phyloP scores from a whole-genome alignment of 2,888 invertebrate species.

The Ethmia dodecea region DNA sequence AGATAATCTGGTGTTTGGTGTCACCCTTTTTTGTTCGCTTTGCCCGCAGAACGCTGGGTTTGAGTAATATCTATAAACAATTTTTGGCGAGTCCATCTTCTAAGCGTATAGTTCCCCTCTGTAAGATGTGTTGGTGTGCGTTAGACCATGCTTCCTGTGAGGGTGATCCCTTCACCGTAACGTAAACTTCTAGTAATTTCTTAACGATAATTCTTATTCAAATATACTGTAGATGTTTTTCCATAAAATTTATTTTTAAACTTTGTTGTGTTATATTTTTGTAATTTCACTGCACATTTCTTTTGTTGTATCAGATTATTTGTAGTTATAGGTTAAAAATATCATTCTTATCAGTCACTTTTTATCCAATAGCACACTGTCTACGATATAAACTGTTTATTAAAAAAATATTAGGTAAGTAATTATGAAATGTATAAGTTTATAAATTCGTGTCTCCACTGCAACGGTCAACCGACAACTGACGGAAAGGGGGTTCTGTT shows the following conservation, averaged over 20 bases:
- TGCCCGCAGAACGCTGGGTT: constrained; percentile 89
- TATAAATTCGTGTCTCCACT: constrained; percentile 31
- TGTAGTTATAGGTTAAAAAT: too few relatives aligned
- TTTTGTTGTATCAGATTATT: too few relatives aligned
- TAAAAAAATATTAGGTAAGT: too few relatives aligned
- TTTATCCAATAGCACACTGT: too few relatives aligned
- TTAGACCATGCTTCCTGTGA: constrained; percentile 42
- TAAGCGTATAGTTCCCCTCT: constrained; percentile 42
- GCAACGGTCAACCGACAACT: constrained; percentile 61
- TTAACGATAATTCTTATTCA: neutral
- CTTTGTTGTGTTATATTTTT: too few relatives aligned
- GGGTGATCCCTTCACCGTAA: constrained; percentile 44
- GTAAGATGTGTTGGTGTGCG: constrained; percentile 8
- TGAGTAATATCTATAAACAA: constrained; percentile 82
- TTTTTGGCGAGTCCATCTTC: constrained; percentile 69
- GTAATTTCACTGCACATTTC: too few relatives aligned
- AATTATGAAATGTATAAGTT: too few relatives aligned
- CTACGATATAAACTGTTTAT: too few relatives aligned
- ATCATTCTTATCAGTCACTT: too few relatives aligned
- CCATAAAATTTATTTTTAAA: too few relatives aligned
- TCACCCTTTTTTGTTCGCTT: constrained; percentile 78
- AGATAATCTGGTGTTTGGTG: constrained; percentile 51
- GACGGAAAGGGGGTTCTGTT: constrained; percentile 36
- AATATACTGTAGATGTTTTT: too few relatives aligned
- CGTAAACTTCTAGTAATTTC: constrained; percentile 26